phyloP scores from a whole-genome alignment of 2,113 vertebrate genomes.

The Pagrus major region DNA sequence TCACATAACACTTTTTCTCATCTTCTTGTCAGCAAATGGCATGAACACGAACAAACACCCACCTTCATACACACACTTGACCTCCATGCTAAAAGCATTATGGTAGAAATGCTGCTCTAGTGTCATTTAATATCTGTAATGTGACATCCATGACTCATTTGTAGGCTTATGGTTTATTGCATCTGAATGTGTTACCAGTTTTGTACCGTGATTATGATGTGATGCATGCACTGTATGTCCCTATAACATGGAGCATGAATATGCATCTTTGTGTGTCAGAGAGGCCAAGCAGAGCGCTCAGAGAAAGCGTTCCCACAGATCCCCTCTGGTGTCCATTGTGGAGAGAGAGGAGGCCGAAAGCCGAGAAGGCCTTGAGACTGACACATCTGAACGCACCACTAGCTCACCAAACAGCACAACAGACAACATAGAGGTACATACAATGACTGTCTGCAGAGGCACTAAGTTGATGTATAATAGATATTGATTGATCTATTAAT shows the following conservation, averaged over 20 bases:
- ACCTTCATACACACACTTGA: too few relatives aligned
- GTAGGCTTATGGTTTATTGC: neutral
- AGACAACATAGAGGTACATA: slow-evolving; percentile 81
- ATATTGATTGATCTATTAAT: slow-evolving; percentile 2
- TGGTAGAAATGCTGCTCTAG: neutral
- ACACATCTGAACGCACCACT: slow-evolving; percentile 36
- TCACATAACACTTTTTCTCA: neutral
- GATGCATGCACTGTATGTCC: slow-evolving; percentile 25
- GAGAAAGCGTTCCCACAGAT: slow-evolving; percentile 64
- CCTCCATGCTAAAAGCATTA: too few relatives aligned
- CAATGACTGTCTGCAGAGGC: neutral
- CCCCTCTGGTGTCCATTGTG: slow-evolving; percentile 75
- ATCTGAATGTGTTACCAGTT: slow-evolving; percentile 4
- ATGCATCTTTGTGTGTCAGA: slow-evolving; percentile 73
- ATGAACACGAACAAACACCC: too few relatives aligned
- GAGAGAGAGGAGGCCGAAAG: slow-evolving; percentile 84
- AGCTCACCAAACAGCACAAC: slow-evolving; percentile 29
- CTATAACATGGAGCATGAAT: slow-evolving; percentile 16
- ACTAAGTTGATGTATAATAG: neutral
- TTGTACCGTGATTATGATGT: slow-evolving; percentile 12
- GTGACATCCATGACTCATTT: slow-evolving; percentile 30
- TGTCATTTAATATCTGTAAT: slow-evolving; percentile 10
- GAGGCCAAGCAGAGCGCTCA: slow-evolving; percentile 57
- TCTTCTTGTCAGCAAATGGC: too few relatives aligned
- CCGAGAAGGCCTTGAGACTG: slow-evolving; percentile 45